A percentile compares a stretch with the other conserved stretches of the same genome.
phyloP scores from a whole-genome alignment of 2,888 invertebrate genomes.

The Kryphioiulus occultus region DNA sequence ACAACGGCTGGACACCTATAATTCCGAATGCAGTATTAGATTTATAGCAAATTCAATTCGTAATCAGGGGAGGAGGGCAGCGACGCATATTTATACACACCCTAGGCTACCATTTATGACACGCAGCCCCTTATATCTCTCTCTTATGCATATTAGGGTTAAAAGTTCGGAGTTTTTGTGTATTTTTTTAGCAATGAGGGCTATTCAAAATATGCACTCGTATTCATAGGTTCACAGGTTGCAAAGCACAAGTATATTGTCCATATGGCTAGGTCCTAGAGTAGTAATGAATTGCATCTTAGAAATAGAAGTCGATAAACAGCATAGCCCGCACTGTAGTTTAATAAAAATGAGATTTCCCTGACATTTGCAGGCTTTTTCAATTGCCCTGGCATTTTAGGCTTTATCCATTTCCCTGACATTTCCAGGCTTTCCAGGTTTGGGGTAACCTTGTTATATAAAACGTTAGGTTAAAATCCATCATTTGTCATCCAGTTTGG shows the following conservation, averaged over 20 bases:
- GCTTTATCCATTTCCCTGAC: too few relatives aligned
- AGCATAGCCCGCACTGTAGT: too few relatives aligned
- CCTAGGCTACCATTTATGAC: slow-evolving; percentile 2
- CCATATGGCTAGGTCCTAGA: too few relatives aligned
- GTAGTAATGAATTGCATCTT: too few relatives aligned
- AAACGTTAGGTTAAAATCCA: too few relatives aligned
- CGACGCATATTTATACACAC: slow-evolving; percentile 28
- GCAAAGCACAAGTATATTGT: background rate
- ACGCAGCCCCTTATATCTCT: background rate
- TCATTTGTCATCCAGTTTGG: too few relatives aligned
- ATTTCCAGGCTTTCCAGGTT: too few relatives aligned
- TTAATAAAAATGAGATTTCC: too few relatives aligned
- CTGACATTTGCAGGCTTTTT: too few relatives aligned
- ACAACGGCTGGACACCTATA: background rate
- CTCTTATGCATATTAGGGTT: slow-evolving; percentile 31
- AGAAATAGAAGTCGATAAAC: too few relatives aligned
- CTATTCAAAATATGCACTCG: background rate
- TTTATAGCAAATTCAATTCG: slow-evolving; percentile 3
- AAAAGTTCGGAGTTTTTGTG: background rate
- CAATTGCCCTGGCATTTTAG: too few relatives aligned
- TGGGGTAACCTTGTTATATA: too few relatives aligned
- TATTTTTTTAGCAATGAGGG: background rate
- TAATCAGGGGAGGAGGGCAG: slow-evolving; percentile 15
- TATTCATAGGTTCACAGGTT: background rate
- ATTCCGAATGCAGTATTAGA: background rate